phyloP scores from a whole-genome alignment of 2,797 vertebrate genomes.

The Steatocranus sp. region DNA sequence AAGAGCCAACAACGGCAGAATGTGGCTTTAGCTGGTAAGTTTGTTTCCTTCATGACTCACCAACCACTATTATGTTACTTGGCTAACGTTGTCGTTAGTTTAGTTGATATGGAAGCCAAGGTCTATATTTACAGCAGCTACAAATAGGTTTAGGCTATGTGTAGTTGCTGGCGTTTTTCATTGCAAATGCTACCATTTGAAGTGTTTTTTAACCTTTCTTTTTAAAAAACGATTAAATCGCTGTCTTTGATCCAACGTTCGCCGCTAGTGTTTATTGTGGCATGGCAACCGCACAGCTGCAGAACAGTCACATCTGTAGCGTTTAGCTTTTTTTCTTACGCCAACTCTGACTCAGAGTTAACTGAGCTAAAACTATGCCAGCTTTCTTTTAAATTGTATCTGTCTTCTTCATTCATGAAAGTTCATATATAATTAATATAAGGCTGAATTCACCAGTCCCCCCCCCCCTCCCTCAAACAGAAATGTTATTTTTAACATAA shows the following conservation, averaged over 20 bases:
- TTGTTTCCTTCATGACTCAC: conserved; percentile 25
- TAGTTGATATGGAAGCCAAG: background rate
- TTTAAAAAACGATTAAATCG: background rate
- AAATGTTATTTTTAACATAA: background rate
- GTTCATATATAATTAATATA: background rate
- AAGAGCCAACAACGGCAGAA: background rate
- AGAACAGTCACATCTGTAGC: background rate
- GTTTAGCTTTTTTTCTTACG: background rate
- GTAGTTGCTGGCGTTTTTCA: background rate
- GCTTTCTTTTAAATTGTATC: background rate
- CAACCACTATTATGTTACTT: background rate
- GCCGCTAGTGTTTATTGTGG: background rate
- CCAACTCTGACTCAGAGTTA: background rate
- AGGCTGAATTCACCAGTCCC: background rate
- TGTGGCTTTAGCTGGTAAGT: conserved; percentile 35
- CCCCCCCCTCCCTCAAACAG: background rate
- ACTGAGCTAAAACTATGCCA: too few species aligned
- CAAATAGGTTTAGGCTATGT: background rate
- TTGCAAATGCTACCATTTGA: background rate
- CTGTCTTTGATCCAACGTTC: background rate
- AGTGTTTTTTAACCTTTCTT: background rate
- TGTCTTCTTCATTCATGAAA: background rate
- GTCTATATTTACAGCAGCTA: background rate
- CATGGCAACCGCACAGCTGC: background rate
- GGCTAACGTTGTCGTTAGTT: background rate